Percentiles rank a stretch among this genome's conserved stretches.
Conservation (phyloP, 2,797 vertebrate species). For the Cichlasoma orientale region DNA sequence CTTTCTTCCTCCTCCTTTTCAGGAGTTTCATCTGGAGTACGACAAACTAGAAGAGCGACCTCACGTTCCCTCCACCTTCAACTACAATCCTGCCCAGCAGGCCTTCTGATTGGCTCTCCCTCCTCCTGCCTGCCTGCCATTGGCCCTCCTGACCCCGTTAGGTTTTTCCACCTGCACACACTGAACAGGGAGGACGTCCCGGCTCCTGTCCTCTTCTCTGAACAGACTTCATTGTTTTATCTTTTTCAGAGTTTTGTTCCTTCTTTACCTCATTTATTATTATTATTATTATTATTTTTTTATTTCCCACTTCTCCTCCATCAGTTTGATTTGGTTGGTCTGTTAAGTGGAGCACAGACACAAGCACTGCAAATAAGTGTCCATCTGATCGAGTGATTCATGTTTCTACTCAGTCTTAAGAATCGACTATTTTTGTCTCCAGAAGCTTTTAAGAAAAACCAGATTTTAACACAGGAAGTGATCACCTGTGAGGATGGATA, state of each 20-base stretch:
- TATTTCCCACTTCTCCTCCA: slow-evolving; percentile 73
- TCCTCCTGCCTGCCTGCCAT: slow-evolving; percentile 76
- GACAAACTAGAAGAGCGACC: slow-evolving; percentile 96
- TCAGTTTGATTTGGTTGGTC: slow-evolving; percentile 50
- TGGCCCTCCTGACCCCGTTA: slow-evolving; percentile 89
- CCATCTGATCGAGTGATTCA: slow-evolving; percentile 56
- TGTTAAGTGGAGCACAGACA: slow-evolving; percentile 39
- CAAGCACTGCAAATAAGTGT: slow-evolving; percentile 57
- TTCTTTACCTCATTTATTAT: slow-evolving; percentile 52
- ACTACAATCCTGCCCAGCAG: slow-evolving; percentile 97
- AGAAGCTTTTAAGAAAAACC: slow-evolving; percentile 69
- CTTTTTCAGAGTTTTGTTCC: slow-evolving; percentile 46
- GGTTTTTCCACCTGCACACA: slow-evolving; percentile 81
- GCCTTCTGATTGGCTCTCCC: slow-evolving; percentile 90
- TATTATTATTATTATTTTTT: slow-evolving; percentile 67
- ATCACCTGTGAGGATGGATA: slow-evolving; percentile 77
- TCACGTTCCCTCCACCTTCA: slow-evolving; percentile 95
- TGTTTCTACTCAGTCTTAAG: slow-evolving; percentile 57
- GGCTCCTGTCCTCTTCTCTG: slow-evolving; percentile 81
- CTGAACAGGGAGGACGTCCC: slow-evolving; percentile 64
- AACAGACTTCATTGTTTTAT: slow-evolving; percentile 89
- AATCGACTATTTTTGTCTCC: slow-evolving; percentile 66
- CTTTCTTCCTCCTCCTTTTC: slow-evolving; percentile 2
- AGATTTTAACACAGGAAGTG: slow-evolving; percentile 62
- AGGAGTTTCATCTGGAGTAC: slow-evolving; percentile 96